Percentiles rank a stretch among this genome's conserved stretches.
Conservation (phyloP, 2,113 vertebrate genomes). For the Syngnathus typhle region DNA sequence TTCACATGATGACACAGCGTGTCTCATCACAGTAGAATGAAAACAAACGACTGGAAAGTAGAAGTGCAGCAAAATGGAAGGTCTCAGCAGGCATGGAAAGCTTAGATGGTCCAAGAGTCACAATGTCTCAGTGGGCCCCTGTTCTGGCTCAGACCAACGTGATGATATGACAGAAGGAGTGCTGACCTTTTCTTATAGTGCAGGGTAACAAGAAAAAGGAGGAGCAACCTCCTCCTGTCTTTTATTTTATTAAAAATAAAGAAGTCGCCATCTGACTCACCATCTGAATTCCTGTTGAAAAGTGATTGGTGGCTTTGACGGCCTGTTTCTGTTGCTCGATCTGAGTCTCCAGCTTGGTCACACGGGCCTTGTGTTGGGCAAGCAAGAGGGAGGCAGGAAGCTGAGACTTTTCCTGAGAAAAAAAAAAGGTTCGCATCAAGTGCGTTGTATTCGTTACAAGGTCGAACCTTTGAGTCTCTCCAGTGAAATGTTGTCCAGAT, state of each 20-base stretch:
- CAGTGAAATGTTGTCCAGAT: slow-evolving; percentile 49
- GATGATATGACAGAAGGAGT: slow-evolving; percentile 44
- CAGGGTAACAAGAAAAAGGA: slow-evolving; percentile 27
- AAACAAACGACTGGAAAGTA: slow-evolving; percentile 60
- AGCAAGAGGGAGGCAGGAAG: slow-evolving; percentile 89
- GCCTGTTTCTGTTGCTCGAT: slow-evolving; percentile 84
- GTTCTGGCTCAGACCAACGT: slow-evolving; percentile 38
- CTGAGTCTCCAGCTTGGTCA: slow-evolving; percentile 84
- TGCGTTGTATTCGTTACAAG: slow-evolving; percentile 47
- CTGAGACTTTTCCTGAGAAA: slow-evolving; percentile 83
- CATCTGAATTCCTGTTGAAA: slow-evolving; percentile 96
- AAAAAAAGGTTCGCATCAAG: slow-evolving; percentile 21
- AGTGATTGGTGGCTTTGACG: slow-evolving; percentile 81
- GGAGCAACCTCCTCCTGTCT: slow-evolving; percentile 10
- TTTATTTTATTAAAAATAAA: neutral
- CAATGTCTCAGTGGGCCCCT: slow-evolving; percentile 33
- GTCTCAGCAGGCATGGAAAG: slow-evolving; percentile 40
- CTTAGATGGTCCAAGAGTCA: slow-evolving; percentile 31
- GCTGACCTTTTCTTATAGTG: slow-evolving; percentile 30
- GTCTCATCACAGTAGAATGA: slow-evolving; percentile 63
- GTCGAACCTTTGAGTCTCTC: slow-evolving; percentile 54
- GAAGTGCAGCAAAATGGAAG: slow-evolving; percentile 42
- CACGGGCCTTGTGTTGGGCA: slow-evolving; percentile 91
- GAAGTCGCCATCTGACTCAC: slow-evolving; percentile 66
- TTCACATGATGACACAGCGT: slow-evolving; percentile 52